A percentile compares a stretch with the other conserved stretches of the same genome.
Evolutionary conservation across 2,888 invertebrate genomes (phyloP).

Genomic region (Acleris holmiana): DNA sequence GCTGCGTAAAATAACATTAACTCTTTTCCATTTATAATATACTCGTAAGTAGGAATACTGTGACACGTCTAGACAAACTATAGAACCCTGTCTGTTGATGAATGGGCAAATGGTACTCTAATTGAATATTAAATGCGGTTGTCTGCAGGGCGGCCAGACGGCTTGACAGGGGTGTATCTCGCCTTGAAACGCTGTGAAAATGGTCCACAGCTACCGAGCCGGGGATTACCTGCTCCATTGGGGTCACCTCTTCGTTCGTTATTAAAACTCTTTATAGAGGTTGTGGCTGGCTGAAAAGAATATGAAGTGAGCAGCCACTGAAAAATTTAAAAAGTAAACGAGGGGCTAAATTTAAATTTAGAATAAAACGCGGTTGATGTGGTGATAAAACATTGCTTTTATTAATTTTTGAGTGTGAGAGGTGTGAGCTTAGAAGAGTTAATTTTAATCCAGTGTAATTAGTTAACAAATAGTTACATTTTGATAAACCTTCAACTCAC

Average conservation of each 20-base stretch:
- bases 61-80: slow-evolving; percentile 13
- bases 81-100: slow-evolving; percentile 49
- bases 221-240: slow-evolving; percentile 36
- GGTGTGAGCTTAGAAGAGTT: too few relatives aligned
- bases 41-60: background rate
- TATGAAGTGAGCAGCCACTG: slow-evolving; percentile 20
- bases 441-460: too few relatives aligned
- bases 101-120: slow-evolving; percentile 65
- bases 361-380: too few relatives aligned
- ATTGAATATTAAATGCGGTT: slow-evolving; percentile 72
- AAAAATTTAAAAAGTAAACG: slow-evolving; percentile 4
- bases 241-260: slow-evolving; percentile 30
- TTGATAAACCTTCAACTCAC: too few relatives aligned
- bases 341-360: slow-evolving; percentile 5
- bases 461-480: too few relatives aligned
- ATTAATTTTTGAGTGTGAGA: background rate
- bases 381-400: background rate
- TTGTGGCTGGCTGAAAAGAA: slow-evolving; percentile 27
- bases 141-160: slow-evolving; percentile 51
- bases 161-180: slow-evolving; percentile 60
- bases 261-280: slow-evolving; percentile 35
- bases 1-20: too few relatives aligned
- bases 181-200: slow-evolving; percentile 51
- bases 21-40: too few relatives aligned
- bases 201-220: slow-evolving; percentile 42